Conservation (phyloP, 2,888 invertebrate genomes). For the Idaea biselata region DNA sequence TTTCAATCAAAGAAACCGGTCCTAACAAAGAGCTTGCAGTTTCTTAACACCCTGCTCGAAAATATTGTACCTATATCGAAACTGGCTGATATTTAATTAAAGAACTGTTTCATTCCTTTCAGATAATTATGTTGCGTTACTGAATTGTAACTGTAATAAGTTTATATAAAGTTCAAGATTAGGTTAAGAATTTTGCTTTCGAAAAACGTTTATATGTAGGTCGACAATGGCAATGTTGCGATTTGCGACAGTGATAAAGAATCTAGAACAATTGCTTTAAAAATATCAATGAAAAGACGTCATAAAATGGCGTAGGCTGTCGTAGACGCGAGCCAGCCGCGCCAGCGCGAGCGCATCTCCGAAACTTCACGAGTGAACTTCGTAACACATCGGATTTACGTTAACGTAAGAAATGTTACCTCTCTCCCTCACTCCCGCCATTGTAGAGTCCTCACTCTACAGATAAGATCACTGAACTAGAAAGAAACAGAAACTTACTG, state of each 20-base stretch:
- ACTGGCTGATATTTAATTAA: conserved; percentile 32
- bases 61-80: conserved; percentile 30
- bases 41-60: conserved; percentile 35
- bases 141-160: neutral
- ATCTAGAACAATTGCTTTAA: conserved; percentile 35
- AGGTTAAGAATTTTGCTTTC: neutral
- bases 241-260: neutral
- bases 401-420: conserved; percentile 41
- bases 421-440: conserved; percentile 50
- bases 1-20: conserved; percentile 65
- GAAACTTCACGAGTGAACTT: conserved; percentile 46
- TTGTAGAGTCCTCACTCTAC: conserved; percentile 48
- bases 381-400: conserved; percentile 36
- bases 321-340: conserved; percentile 43
- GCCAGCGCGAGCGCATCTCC: conserved; percentile 53
- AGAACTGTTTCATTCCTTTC: conserved; percentile 13
- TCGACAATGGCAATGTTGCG: neutral
- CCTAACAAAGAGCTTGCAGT: conserved; percentile 57
- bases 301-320: conserved; percentile 42
- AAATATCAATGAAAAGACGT: conserved; percentile 69
- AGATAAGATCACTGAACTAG: conserved; percentile 74
- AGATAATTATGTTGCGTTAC: neutral
- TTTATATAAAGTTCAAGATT: conserved; percentile 1
- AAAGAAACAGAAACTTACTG: conserved; percentile 69
- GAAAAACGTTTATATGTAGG: neutral